These are phyloP conservation scores for Blennius ocellaris DNA, from an alignment of 2,113 vertebrate genomes.

Conservation along the genomic window DNA sequence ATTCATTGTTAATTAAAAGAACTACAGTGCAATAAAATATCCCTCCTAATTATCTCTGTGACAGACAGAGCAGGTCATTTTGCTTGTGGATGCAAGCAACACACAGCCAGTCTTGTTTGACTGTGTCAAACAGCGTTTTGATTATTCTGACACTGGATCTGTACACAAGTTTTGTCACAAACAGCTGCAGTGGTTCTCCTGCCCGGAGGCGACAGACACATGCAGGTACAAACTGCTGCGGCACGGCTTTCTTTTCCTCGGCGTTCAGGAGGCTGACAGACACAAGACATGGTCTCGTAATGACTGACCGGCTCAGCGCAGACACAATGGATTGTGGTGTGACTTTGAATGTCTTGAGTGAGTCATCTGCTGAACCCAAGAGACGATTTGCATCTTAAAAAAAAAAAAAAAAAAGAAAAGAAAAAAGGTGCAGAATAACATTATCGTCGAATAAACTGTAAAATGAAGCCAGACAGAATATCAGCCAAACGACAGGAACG, in stretches of 20 bases:
- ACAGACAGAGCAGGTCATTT: no score
- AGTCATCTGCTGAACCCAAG: background rate
- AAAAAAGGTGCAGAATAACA: background rate
- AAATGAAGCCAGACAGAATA: background rate
- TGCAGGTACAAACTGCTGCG: slow-evolving; percentile 4
- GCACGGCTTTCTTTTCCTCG: background rate
- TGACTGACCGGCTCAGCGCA: background rate
- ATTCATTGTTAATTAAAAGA: no score
- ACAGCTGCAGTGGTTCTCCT: background rate
- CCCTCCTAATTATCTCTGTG: no score
- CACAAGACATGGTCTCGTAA: background rate
- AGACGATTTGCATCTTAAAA: background rate
- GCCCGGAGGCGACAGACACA: slow-evolving; percentile 13
- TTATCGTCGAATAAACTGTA: background rate
- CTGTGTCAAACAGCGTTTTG: slow-evolving; percentile 8
- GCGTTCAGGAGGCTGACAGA: background rate
- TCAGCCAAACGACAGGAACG: background rate
- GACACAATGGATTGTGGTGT: background rate
- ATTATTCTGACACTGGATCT: slow-evolving; percentile 3
- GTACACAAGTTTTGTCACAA: background rate
- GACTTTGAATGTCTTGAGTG: background rate
- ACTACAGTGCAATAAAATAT: no score
- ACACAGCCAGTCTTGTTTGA: background rate
- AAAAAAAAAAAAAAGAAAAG: no score
- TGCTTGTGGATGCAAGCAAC: no score